phyloP scores from a whole-genome alignment of 2,888 invertebrate genomes.

The Labia minor region DNA sequence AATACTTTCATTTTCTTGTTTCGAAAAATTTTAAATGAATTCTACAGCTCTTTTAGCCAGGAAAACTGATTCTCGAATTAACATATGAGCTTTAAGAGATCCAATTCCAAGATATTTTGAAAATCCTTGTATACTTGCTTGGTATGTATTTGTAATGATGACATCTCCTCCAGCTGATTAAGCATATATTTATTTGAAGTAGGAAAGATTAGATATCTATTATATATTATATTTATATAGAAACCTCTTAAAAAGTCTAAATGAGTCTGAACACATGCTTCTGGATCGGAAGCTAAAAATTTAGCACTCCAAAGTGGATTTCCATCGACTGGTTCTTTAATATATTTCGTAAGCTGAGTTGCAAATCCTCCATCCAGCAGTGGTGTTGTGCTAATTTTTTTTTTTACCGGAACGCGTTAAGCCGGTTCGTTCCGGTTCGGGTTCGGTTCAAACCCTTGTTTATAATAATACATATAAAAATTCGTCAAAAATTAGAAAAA shows the following conservation, averaged over 20 bases:
- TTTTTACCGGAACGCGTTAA: conserved; percentile 72
- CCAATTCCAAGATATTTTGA: conserved; percentile 58
- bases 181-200: background rate
- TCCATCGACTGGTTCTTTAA: conserved; percentile 63
- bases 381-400: too few species aligned
- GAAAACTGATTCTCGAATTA: conserved; percentile 62
- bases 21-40: too few species aligned
- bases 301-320: conserved; percentile 85
- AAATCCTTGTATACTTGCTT: conserved; percentile 70
- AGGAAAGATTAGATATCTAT: too few species aligned
- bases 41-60: conserved; percentile 62
- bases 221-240: background rate
- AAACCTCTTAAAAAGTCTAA: conserved; percentile 67
- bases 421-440: too few species aligned
- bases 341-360: conserved; percentile 65
- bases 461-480: too few species aligned
- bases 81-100: conserved; percentile 52
- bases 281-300: conserved; percentile 65
- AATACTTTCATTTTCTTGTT: too few species aligned
- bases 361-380: conserved; percentile 71
- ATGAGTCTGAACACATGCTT: conserved; percentile 69
- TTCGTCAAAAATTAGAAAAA: too few species aligned
- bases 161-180: conserved; percentile 72
- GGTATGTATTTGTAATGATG: conserved; percentile 82
- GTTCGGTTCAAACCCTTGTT: too few species aligned